Base-by-base conservation (phyloP, 2,888 invertebrate genomes). In the Cosmia trapezina region DNA sequence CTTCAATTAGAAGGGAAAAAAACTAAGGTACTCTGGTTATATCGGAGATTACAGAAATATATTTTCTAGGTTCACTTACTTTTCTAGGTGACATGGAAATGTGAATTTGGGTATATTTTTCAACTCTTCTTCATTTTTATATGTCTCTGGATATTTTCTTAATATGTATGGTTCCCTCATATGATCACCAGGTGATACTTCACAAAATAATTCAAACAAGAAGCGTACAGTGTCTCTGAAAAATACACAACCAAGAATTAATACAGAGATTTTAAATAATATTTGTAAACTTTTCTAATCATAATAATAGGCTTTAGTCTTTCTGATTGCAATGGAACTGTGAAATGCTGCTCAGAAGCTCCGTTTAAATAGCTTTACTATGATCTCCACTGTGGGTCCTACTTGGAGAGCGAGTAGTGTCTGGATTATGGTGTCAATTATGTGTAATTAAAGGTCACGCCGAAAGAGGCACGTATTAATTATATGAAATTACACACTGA, bases 41-140 rank as follows among this genome's bases (percentile, higher is more conserved):
- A 19, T 19, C n/a, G 28, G 17, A 49, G n/a, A 63, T 56, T 33
- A 41, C 8, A 41, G 14, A 41, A 41, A 60, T 28, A 45, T 45
- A 28, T 28, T 28, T 11, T 19, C 12, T 11, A 53, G 19, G 11
- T 9, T 8, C 41, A 93, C 94, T 93, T 86, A 96, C 96, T 92
- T 94, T 83, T 96, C 95, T 86, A 95, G 87, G 80, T 92, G 92
- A 90, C 96, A 95, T 79, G 97, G 99, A 96, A 98, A 99, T 87
- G 98, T 98, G 96, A 99, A 99, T 95, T 98, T 98, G 60, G 99
- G 98, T 88, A 99, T 98, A 89, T 98, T 97, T 92, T 97, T 98
- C 73, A 99, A 96, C 84, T 98, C 97, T 92, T 98, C 98, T 92
- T 98, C 97, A 95, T 98, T 98, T 90, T 97, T 97, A 92, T 98